Evolutionary conservation across 2,797 vertebrate genomes (phyloP).

Genomic region (Melanotaenia parkinsoni): DNA sequence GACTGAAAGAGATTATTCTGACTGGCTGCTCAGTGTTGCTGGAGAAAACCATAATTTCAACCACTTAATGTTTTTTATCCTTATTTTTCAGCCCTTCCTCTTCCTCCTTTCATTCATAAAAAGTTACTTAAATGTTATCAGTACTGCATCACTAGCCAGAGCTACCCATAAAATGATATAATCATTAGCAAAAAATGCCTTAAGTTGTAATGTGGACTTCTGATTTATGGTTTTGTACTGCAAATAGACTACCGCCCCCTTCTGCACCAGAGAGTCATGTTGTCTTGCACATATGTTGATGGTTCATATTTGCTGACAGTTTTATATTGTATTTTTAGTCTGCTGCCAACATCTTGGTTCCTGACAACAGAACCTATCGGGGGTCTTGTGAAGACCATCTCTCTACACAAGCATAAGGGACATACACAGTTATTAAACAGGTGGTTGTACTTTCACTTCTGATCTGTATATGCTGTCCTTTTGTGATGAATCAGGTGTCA

Average conservation of each 20-base stretch:
- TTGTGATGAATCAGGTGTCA: constrained; percentile 26
- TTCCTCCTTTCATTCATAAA: not conserved
- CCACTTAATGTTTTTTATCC: not conserved
- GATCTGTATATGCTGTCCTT: constrained; percentile 10
- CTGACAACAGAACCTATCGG: not conserved
- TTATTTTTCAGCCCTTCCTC: not conserved
- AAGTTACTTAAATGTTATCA: not conserved
- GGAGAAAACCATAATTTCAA: not conserved
- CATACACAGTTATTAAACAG: not conserved
- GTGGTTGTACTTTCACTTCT: not conserved
- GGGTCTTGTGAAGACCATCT: too few species aligned
- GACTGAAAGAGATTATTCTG: not conserved
- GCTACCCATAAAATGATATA: not conserved
- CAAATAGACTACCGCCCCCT: not conserved
- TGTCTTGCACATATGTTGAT: not conserved
- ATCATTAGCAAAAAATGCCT: not conserved
- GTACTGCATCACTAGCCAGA: not conserved
- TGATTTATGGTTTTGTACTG: not conserved
- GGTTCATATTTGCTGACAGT: not conserved
- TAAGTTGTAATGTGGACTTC: not conserved
- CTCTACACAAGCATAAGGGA: not conserved
- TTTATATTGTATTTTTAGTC: not conserved
- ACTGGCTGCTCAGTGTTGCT: not conserved
- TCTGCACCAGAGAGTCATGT: not conserved
- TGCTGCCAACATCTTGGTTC: not conserved